Base-by-base conservation (phyloP, 1,140 invertebrate species). In the Papilio helenus region DNA sequence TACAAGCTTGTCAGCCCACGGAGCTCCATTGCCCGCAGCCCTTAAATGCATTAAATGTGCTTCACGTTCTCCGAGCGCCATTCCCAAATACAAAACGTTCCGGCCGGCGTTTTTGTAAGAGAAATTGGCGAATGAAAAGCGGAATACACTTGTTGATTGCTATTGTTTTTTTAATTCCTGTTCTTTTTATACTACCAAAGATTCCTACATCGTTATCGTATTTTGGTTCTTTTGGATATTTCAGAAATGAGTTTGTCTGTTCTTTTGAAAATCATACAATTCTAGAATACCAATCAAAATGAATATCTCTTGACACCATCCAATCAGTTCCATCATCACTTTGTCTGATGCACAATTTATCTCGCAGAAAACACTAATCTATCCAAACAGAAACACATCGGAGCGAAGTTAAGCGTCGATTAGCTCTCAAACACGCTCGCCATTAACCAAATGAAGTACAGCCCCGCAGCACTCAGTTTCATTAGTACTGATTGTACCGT, bases 401-500 rank as follows among this genome's bases (percentile, higher is more conserved):
- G 34, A 20, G 34, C 29, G 68, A 72, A 72, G 34, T 34, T n/a
- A 72, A 72, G 16, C 68, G 68, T 72, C 68, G 68, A 72, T 72
- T 72, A 72, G 68, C 39, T n/a, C 39, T 72, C 68, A 39, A 72
- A 72, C 39, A 44, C 68, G 39, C 68, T 42, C 68, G n/a, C 72
- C 72, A 73, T 73, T 46, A 46, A 49, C 72, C 39, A 73, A 73
- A 73, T 73, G 72, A 73, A 44, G 12, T 26, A 49, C 20, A 49
- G 61, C 12, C 12, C 3, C 72, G 72, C 39, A 20, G 42, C 72
- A 73, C 44, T 73, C 72, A 20, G 72, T 73, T 73, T 73, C 72
- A 73, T 73, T 73, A 73, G 20, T 16, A 14, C 72, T 49, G 72
- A 73, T 73, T 73, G 72, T 73, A 73, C 72, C 20, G 44, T 44